Base-by-base conservation (phyloP, 2,113 vertebrate species). In the Perca flavescens region DNA sequence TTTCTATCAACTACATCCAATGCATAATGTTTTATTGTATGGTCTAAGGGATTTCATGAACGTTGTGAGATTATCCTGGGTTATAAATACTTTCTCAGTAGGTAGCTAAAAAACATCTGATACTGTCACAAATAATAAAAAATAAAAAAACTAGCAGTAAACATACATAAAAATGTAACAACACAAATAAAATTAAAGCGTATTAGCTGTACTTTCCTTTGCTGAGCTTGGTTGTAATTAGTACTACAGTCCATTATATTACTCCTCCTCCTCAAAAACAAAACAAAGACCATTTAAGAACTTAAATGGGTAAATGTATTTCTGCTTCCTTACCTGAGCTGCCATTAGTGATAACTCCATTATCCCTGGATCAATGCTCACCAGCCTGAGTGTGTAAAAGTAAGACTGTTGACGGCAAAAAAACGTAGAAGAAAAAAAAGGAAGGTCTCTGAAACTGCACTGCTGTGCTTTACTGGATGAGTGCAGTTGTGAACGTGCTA, bases 321-420 rank as follows among this genome's bases (percentile, higher is more conserved):
- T 75, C 22, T 5, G 5, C 62, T 40, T 53, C 15, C 89, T 90
- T 88, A 94, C 93, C 92, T 93, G 89, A 34, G 86, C 83, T 66
- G 91, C 83, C 89, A 92, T 90, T 61, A 94, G 75, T 14, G 92
- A 91, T 77, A 93, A 81, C 74, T 94, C 93, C 93, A 93, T 93
- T 62, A 77, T 85, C 11, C 65, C 68, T 57, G 71, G 83, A 63
- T 91, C 73, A 14, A 73, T 53, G 71, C 74, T 73, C 34, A 73
- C 71, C 79, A 80, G 78, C 36, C 52, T 73, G 74, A 49, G 47
- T 17, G 15, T 31, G 67, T 49, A 34, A 49, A 72, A 60, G 52
- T 67, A n/a, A 67, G 9, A 66, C 25, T 0, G 21, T 19, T 49
- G 77, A 70, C 7, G 40, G 50, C 21, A 53, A 50, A 56, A 47